Evolutionary conservation across 2,888 invertebrate species (phyloP).

Genomic region (Calliphora vomitoria): DNA sequence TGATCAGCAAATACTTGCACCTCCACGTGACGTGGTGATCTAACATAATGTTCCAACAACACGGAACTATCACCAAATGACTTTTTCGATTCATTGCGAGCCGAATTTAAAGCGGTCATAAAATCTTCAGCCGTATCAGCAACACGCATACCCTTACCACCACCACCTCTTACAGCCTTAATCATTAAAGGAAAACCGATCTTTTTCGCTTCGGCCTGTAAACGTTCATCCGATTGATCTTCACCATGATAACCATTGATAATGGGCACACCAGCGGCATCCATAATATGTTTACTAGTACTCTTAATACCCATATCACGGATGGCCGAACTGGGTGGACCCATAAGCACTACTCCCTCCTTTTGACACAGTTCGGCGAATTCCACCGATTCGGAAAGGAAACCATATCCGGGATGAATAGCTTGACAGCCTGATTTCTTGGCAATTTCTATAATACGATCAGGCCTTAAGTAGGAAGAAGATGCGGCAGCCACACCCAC

Average conservation of each 20-base stretch:
- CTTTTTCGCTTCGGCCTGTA: conserved; percentile 91
- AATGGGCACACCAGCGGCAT: conserved; percentile 95
- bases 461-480: conserved; percentile 94
- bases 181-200: conserved; percentile 99
- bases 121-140: conserved; percentile 92
- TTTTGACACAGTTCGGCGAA: conserved; percentile 96
- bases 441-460: conserved; percentile 93
- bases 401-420: conserved; percentile 99
- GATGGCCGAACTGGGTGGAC: conserved; percentile 97
- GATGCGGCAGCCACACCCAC: conserved; percentile 95
- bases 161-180: conserved; percentile 98
- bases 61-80: conserved; percentile 97
- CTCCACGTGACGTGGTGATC: conserved; percentile 96
- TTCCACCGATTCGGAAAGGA: conserved; percentile 98
- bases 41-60: conserved; percentile 95
- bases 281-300: conserved; percentile 96
- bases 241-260: conserved; percentile 96
- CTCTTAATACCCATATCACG: conserved; percentile 97
- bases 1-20: conserved; percentile 98
- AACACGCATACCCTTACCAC: conserved; percentile 99
- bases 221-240: conserved; percentile 91
- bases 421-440: conserved; percentile 93
- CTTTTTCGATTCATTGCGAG: conserved; percentile 96
- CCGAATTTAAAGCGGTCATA: conserved; percentile 92
- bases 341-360: conserved; percentile 94